phyloP scores from a whole-genome alignment of 2,797 vertebrate genomes.

The Dendrocincla fuliginosa region DNA sequence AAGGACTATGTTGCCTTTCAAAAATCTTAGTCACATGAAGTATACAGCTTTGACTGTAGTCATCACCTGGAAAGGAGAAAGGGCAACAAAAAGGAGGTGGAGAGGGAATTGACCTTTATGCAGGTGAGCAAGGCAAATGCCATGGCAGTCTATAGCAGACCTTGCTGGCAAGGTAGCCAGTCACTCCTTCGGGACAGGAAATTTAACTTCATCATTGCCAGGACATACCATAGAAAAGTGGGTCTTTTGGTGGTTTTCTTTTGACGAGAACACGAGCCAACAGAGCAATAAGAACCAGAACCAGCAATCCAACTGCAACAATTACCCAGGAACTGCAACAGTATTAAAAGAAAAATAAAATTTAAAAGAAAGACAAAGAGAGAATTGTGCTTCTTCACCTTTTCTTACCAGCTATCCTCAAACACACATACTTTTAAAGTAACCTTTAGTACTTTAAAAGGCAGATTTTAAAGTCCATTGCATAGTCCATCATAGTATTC shows the following conservation, averaged over 20 bases:
- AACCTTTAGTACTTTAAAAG: neutral
- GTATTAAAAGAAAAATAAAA: neutral
- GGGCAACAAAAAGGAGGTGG: neutral
- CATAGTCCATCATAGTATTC: neutral
- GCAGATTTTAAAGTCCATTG: neutral
- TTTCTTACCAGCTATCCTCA: neutral
- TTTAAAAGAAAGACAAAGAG: neutral
- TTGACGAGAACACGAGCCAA: constrained; percentile 80
- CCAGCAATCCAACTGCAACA: constrained; percentile 78
- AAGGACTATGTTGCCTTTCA: neutral
- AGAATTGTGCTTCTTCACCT: neutral
- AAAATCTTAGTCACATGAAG: neutral
- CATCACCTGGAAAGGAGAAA: neutral
- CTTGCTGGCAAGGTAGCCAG: neutral
- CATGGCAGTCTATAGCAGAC: neutral
- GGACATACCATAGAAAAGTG: constrained; percentile 88
- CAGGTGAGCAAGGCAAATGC: neutral
- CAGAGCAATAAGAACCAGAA: constrained; percentile 80
- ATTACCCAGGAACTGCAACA: constrained; percentile 82
- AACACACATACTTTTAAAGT: neutral
- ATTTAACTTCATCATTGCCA: neutral
- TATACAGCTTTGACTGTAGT: neutral
- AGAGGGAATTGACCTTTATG: neutral
- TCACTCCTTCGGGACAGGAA: neutral
- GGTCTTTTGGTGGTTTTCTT: constrained; percentile 86